phyloP scores from a whole-genome alignment of 64 coral and sea anemone genomes.

The Stichodactyla mertensii region DNA sequence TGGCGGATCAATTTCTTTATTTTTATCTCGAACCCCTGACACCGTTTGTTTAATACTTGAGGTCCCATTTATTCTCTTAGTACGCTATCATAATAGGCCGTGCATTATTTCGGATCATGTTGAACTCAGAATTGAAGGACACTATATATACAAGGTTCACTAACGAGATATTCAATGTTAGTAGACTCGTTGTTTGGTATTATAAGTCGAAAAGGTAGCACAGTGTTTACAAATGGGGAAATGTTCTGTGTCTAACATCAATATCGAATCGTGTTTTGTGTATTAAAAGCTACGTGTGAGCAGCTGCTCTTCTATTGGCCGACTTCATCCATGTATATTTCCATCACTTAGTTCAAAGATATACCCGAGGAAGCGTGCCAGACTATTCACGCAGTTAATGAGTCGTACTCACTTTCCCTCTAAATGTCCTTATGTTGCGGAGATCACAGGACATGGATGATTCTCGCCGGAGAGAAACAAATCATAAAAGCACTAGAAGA shows the following conservation, averaged over 20 bases:
- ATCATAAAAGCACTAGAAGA: not conserved
- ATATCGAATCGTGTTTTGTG: not conserved
- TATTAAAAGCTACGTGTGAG: not conserved
- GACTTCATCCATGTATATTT: not conserved
- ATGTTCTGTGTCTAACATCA: not conserved
- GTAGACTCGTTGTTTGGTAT: not conserved
- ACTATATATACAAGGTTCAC: not conserved
- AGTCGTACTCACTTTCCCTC: not conserved
- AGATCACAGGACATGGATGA: not conserved
- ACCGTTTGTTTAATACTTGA: slow-evolving; percentile 34
- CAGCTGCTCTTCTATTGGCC: not conserved
- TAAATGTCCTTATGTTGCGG: slow-evolving; percentile 1
- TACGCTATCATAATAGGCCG: not conserved
- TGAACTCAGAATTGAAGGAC: slow-evolving; percentile 3
- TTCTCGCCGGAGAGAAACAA: not conserved
- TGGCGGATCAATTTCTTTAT: slow-evolving; percentile 33
- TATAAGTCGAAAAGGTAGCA: not conserved
- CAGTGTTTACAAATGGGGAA: not conserved
- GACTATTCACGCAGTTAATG: slow-evolving; percentile 13
- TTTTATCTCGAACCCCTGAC: slow-evolving; percentile 18
- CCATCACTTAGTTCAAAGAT: not conserved
- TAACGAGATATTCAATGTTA: not conserved
- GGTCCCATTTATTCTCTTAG: slow-evolving; percentile 21
- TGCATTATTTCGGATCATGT: not conserved
- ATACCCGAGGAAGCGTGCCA: not conserved